phyloP scores from a whole-genome alignment of 1,140 invertebrate genomes.

The Scaptomyza montana region DNA sequence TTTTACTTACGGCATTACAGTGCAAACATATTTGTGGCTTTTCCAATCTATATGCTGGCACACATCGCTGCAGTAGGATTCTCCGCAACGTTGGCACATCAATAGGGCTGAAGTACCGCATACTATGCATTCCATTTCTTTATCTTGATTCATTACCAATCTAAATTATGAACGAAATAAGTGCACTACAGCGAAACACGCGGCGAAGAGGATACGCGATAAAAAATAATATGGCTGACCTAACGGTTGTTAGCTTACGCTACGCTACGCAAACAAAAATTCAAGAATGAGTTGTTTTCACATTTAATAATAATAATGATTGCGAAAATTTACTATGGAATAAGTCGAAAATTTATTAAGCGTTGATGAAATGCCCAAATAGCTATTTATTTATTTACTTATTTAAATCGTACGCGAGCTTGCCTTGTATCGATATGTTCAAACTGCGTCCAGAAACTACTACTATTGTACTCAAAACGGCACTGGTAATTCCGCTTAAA shows the following conservation, averaged over 20 bases:
- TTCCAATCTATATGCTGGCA: constrained; percentile 62
- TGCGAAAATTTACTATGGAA: not conserved
- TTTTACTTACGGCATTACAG: constrained; percentile 62
- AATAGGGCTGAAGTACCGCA: constrained; percentile 24
- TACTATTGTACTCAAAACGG: too few relatives aligned
- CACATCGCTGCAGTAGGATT: constrained; percentile 42
- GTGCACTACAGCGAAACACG: constrained; percentile 1
- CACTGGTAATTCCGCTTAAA: too few relatives aligned
- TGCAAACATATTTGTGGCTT: constrained; percentile 54
- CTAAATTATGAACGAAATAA: not conserved
- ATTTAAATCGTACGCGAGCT: too few relatives aligned
- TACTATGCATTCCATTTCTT: constrained; percentile 13
- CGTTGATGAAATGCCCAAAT: too few relatives aligned
- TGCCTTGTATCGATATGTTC: too few relatives aligned
- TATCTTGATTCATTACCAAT: constrained; percentile 3
- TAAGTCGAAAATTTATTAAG: too few relatives aligned
- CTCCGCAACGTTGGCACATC: constrained; percentile 64
- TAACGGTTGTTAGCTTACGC: constrained; percentile 36
- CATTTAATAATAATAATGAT: not conserved
- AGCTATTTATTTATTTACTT: too few relatives aligned
- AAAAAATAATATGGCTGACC: constrained; percentile 29
- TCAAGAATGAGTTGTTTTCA: not conserved
- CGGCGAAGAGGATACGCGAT: not conserved
- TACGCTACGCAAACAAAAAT: not conserved
- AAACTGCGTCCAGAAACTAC: too few relatives aligned